Evolutionary conservation across 2,113 vertebrate species (phyloP).

Genomic region (Isichthys henryi): DNA sequence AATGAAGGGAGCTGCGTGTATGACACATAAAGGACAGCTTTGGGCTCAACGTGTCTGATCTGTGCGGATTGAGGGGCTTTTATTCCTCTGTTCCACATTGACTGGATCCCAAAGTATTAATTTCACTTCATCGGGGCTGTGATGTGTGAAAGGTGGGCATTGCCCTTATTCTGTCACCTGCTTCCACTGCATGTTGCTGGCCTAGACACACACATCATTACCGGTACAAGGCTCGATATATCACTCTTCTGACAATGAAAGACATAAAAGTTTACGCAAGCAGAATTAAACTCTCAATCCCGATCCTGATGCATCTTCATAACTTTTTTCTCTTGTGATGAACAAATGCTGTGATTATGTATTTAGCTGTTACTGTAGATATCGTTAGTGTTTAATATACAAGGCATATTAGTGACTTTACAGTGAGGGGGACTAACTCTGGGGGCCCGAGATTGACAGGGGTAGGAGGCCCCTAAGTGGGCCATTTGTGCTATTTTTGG

Average conservation of each 20-base stretch:
- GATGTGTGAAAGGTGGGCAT: conserved; percentile 35
- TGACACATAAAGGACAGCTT: conserved; percentile 18
- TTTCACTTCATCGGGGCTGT: conserved; percentile 40
- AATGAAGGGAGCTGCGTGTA: background rate
- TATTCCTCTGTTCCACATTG: conserved; percentile 13
- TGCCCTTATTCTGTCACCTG: conserved; percentile 65
- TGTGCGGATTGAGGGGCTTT: conserved; percentile 29
- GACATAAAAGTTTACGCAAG: conserved; percentile 41
- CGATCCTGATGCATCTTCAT: conserved; percentile 39
- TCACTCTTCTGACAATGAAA: conserved; percentile 55
- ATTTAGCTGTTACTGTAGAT: background rate
- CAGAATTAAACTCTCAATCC: conserved; percentile 37
- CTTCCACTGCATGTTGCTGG: conserved; percentile 51
- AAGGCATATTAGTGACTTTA: background rate
- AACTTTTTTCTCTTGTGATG: conserved; percentile 8
- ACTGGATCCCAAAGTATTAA: conserved; percentile 24
- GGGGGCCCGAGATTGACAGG: background rate
- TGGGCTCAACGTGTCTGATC: conserved; percentile 5
- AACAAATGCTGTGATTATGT: background rate
- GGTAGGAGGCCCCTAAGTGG: background rate
- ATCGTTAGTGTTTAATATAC: background rate
- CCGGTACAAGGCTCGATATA: conserved; percentile 57
- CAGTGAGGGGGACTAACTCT: background rate
- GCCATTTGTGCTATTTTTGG: background rate
- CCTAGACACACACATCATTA: conserved; percentile 48